phyloP scores from a whole-genome alignment of 2,113 vertebrate species.

The Galeopterus variegatus region DNA sequence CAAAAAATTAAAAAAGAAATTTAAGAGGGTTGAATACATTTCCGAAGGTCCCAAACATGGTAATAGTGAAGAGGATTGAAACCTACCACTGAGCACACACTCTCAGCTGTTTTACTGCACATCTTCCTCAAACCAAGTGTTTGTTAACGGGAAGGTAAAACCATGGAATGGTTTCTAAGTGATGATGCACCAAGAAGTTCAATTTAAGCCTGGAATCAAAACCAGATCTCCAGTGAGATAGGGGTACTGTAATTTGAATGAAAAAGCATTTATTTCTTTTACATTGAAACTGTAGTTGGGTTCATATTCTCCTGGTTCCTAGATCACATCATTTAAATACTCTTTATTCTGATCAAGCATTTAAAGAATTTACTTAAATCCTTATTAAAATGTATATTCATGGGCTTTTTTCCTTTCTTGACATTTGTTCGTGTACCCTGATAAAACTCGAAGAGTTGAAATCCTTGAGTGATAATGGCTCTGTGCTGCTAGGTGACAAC shows the following conservation, averaged over 20 bases:
- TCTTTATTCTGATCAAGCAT: background rate
- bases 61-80: background rate
- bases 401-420: slow-evolving; percentile 15
- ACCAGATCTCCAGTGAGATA: background rate
- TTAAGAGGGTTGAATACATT: background rate
- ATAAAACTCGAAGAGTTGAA: background rate
- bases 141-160: background rate
- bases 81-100: background rate
- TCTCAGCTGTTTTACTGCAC: background rate
- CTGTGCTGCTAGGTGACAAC: background rate
- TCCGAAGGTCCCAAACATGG: background rate
- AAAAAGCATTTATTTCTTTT: slow-evolving; percentile 10
- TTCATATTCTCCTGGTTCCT: background rate
- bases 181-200: background rate
- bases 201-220: background rate
- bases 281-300: background rate
- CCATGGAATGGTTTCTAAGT: background rate
- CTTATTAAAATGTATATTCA: background rate
- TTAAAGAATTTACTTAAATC: slow-evolving; percentile 35
- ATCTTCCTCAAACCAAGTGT: background rate
- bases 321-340: background rate
- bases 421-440: background rate
- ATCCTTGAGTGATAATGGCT: background rate
- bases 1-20: background rate
- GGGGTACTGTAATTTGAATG: background rate